Percentiles rank a stretch among this genome's conserved stretches.
Conservation (phyloP, 2,797 vertebrate species). For the Crocodylus rhombifer region DNA sequence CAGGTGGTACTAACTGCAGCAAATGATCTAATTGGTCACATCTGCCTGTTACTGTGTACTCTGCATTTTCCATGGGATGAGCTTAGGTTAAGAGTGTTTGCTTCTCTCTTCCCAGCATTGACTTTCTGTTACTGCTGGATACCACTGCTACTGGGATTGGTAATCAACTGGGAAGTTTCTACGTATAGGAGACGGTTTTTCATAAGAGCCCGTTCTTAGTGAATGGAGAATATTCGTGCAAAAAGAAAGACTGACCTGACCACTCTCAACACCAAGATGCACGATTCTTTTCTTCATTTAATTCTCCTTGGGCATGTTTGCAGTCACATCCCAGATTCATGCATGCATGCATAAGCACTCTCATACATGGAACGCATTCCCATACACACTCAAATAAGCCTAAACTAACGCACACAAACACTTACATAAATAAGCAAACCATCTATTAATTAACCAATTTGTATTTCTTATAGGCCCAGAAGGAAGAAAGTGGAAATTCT, state of each 20-base stretch:
- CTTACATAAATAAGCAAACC: fast-evolving
- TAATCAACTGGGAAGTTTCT: background rate
- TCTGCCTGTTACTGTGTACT: background rate
- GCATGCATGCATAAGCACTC: fast-evolving
- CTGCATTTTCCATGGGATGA: background rate
- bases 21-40: background rate
- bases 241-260: background rate
- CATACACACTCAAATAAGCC: background rate
- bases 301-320: background rate
- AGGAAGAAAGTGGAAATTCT: background rate
- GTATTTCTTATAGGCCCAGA: background rate
- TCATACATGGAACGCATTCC: fast-evolving
- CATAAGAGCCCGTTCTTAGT: background rate
- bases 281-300: background rate
- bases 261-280: background rate
- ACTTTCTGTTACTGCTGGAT: fast-evolving
- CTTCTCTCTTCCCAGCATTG: fast-evolving
- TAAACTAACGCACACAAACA: too few species aligned
- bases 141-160: fast-evolving
- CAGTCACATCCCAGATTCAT: background rate
- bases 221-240: background rate
- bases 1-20: background rate
- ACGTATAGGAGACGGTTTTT: background rate
- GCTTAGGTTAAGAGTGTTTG: background rate
- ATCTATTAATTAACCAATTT: background rate